These are phyloP conservation scores for Sebastes steindachneri DNA, from an alignment of 2,797 vertebrate species.

Conservation along the genomic window DNA sequence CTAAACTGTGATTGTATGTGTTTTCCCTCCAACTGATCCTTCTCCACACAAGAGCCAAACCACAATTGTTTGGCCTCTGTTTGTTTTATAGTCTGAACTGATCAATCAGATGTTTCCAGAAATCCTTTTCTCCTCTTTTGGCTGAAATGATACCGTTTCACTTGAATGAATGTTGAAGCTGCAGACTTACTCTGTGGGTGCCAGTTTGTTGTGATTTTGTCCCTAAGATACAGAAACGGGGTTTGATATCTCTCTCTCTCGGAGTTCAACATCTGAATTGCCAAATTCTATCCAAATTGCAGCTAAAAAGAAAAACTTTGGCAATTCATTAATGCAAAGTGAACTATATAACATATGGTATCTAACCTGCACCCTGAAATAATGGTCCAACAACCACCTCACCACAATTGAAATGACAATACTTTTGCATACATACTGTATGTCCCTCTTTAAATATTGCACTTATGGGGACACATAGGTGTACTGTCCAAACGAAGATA, in stretches of 20 bases:
- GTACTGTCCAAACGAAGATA: neutral
- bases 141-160: neutral
- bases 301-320: neutral
- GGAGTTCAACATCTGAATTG: neutral
- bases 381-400: neutral
- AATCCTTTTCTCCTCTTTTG: neutral
- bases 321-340: neutral
- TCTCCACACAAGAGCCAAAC: neutral
- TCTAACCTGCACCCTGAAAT: neutral
- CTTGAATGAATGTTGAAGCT: neutral
- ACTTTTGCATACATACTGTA: neutral
- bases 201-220: neutral
- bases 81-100: neutral
- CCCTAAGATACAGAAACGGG: neutral
- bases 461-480: neutral
- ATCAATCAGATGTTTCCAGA: constrained; percentile 1
- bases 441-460: neutral
- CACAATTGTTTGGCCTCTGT: neutral
- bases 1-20: neutral
- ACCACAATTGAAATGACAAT: neutral
- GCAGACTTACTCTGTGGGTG: neutral
- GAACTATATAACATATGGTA: neutral
- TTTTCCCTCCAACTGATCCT: neutral
- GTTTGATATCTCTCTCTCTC: neutral
- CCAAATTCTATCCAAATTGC: neutral